Base-by-base conservation (phyloP, 2,888 invertebrate genomes). In the Neoaliturus tenellus region DNA sequence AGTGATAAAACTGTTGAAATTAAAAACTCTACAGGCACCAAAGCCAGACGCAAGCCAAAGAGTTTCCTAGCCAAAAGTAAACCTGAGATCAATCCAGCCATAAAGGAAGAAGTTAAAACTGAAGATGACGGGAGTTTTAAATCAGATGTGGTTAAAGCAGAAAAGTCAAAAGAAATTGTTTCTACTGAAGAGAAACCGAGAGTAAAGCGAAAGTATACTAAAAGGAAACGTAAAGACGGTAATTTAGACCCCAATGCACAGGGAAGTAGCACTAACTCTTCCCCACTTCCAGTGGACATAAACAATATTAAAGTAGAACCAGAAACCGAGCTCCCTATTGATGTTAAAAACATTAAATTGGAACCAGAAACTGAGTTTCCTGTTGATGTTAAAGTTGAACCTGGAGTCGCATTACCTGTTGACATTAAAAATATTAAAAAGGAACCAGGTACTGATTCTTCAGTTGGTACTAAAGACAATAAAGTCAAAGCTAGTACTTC, bases 141-240 rank as follows among this genome's bases (percentile, higher is more conserved):
- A 55, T 44, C 80, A 58, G 58, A 73, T 31, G 10, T 33, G 14
- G 80, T 33, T 28, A 28, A 35, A 12, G 25, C 10, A 4, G 58
- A 55, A 55, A 51, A 75, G 58, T 12, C 62, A 17, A 67, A 69
- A 31, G 48, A 41, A 69, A 33, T 28, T 51, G 28, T 4, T 2
- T 14, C 39, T 35, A 25, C 25, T 23, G 44, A 75, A 48, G 44
- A 23, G 14, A 23, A 35, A 35, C 51, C 51, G 12, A 51, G 55
- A 14, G 44, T 78, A 12, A 78, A 78, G 17, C 78, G 78, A 20
- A 78, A 78, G 20, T 78, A 71, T 20, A 71, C 71, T 12, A 71
- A 71, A 41, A 71, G 71, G 71, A 71, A 71, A 39, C 35, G 31
- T 8, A 71, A 71, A 71, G 41, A 71, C 5, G 6, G 23, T 71